A percentile compares a stretch with the other conserved stretches of the same genome.
These are phyloP conservation scores for Neodiprion virginianus DNA, from an alignment of 1,140 invertebrate genomes.

Conservation along the genomic window DNA sequence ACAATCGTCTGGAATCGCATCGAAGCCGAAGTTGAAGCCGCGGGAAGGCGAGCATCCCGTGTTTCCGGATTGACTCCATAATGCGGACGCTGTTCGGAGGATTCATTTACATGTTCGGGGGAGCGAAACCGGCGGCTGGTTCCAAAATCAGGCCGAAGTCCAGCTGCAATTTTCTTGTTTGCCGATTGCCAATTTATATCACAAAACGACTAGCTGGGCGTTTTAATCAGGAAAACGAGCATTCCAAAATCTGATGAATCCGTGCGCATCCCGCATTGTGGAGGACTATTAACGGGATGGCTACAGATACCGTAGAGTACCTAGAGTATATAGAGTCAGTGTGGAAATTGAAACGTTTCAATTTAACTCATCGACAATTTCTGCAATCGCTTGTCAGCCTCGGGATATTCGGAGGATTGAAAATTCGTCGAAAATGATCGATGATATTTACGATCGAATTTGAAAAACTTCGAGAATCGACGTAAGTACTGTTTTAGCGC, in stretches of 20 bases:
- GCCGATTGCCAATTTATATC: constrained; percentile 1
- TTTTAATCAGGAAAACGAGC: constrained; percentile 3
- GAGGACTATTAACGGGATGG: not conserved
- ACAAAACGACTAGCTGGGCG: not conserved
- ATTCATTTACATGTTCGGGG: not conserved
- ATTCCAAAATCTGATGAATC: not conserved
- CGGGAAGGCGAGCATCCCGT: not conserved
- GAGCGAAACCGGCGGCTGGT: not conserved
- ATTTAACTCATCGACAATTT: too few relatives aligned
- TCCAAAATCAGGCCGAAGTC: not conserved
- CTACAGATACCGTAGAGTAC: not conserved
- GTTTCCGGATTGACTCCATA: constrained; percentile 5
- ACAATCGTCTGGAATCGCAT: not conserved
- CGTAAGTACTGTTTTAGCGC: too few relatives aligned
- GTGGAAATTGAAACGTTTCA: too few relatives aligned
- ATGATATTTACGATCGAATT: too few relatives aligned
- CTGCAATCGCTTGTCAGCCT: too few relatives aligned
- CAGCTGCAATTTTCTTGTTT: not conserved
- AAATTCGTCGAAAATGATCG: too few relatives aligned
- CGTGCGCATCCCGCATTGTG: not conserved
- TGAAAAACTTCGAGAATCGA: too few relatives aligned
- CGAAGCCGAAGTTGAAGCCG: not conserved
- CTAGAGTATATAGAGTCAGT: too few relatives aligned
- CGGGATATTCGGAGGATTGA: too few relatives aligned
- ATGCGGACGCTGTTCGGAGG: not conserved